Evolutionary conservation across 2,888 invertebrate genomes (phyloP).

Genomic region (Harpagoxenus sublaevis): DNA sequence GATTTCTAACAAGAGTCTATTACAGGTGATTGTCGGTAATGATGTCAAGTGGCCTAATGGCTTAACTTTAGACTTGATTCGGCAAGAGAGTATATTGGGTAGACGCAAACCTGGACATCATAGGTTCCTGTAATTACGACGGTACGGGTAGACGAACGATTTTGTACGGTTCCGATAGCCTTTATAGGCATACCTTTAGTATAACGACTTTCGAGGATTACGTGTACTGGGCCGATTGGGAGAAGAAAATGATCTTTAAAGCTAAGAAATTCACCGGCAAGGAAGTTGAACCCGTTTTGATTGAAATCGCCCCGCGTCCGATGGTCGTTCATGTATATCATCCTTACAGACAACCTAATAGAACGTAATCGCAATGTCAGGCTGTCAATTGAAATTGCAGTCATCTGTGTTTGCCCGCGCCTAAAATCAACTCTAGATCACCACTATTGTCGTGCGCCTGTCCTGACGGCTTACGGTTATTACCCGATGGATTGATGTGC

Average conservation of each 20-base stretch:
- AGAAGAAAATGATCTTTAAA: constrained; percentile 95
- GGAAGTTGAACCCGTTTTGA: constrained; percentile 92
- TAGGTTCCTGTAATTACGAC: constrained; percentile 96
- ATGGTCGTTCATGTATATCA: constrained; percentile 99
- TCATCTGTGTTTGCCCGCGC: constrained; percentile 96
- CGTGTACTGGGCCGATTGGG: constrained; percentile 99
- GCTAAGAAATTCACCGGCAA: constrained; percentile 97
- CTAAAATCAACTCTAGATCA: constrained; percentile 92
- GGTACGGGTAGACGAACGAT: constrained; percentile 93
- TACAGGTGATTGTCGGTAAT: constrained; percentile 92
- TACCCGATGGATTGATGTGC: constrained; percentile 94
- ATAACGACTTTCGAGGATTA: constrained; percentile 99
- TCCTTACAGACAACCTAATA: constrained; percentile 97
- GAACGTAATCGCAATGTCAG: constrained; percentile 96
- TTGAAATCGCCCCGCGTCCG: constrained; percentile 94
- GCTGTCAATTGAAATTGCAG: constrained; percentile 97
- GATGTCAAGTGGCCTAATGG: constrained; percentile 99
- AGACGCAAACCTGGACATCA: constrained; percentile 96
- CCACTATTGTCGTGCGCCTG: constrained; percentile 96
- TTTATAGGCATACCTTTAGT: constrained; percentile 98
- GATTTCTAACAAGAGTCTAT: constrained; percentile 40
- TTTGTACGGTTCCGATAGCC: constrained; percentile 91
- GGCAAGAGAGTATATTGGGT: constrained; percentile 97
- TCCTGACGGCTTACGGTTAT: constrained; percentile 93
- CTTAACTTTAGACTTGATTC: constrained; percentile 96